These are phyloP conservation scores for Oceanodroma tethys DNA, from an alignment of 2,113 vertebrate genomes.

Conservation along the genomic window DNA sequence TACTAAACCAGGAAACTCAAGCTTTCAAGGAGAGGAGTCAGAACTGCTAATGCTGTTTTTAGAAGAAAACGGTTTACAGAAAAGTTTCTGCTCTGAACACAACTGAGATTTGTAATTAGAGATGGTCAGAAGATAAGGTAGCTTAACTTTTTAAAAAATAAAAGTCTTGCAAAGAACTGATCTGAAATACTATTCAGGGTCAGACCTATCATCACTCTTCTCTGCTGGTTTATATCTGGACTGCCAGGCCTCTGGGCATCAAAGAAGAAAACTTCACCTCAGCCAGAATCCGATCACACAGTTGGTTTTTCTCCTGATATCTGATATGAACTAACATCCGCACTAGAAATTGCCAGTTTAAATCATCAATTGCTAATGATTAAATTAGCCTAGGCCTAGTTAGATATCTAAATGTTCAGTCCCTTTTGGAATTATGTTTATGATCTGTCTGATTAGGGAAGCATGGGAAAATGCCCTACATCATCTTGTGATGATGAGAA, in stretches of 20 bases:
- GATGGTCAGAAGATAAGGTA: background rate
- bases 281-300: background rate
- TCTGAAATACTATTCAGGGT: background rate
- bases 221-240: background rate
- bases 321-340: background rate
- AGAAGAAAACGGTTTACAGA: background rate
- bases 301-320: background rate
- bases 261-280: background rate
- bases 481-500: background rate
- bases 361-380: background rate
- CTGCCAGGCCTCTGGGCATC: background rate
- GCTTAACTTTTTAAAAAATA: background rate
- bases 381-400: conserved; percentile 11
- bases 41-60: background rate
- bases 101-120: background rate
- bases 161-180: background rate
- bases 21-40: background rate
- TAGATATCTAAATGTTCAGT: background rate
- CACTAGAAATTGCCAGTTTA: background rate
- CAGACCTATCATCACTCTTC: background rate
- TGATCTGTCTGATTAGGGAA: background rate
- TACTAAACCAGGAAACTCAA: background rate
- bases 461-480: background rate
- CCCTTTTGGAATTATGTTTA: background rate
- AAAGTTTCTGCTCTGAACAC: background rate